Conservation (phyloP, 2,888 invertebrate species). For the Cheiracanthium punctorium region DNA sequence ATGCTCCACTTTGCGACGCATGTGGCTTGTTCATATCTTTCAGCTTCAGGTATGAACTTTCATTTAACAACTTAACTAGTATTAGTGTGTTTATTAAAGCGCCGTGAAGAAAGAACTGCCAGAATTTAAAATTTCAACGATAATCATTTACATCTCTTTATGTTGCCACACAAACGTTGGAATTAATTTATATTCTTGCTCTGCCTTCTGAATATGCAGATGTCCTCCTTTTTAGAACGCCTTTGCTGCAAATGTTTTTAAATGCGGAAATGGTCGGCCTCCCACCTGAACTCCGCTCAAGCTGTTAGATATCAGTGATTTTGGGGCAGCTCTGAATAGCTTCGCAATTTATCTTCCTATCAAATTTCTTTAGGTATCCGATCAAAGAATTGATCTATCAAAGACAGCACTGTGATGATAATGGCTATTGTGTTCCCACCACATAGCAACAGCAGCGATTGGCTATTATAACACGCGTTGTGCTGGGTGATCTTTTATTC, state of each 20-base stretch:
- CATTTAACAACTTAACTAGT: too few species aligned
- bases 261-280: not conserved
- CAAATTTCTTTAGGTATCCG: not conserved
- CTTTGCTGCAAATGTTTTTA: not conserved
- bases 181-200: too few species aligned
- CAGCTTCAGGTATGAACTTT: too few species aligned
- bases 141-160: too few species aligned
- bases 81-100: too few species aligned
- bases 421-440: not conserved
- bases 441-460: not conserved
- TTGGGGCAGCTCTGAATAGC: not conserved
- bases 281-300: not conserved
- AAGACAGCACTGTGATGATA: too few species aligned
- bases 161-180: too few species aligned
- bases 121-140: too few species aligned
- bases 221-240: not conserved
- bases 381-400: not conserved
- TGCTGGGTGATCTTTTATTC: not conserved
- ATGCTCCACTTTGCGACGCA: too few species aligned
- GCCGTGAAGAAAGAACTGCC: too few species aligned
- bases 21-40: too few species aligned
- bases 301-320: not conserved
- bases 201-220: not conserved
- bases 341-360: not conserved
- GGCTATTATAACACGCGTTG: not conserved